Evolutionary conservation across 64 coral and sea anemone species (phyloP).

Genomic region (Pocillopora damicornis): DNA sequence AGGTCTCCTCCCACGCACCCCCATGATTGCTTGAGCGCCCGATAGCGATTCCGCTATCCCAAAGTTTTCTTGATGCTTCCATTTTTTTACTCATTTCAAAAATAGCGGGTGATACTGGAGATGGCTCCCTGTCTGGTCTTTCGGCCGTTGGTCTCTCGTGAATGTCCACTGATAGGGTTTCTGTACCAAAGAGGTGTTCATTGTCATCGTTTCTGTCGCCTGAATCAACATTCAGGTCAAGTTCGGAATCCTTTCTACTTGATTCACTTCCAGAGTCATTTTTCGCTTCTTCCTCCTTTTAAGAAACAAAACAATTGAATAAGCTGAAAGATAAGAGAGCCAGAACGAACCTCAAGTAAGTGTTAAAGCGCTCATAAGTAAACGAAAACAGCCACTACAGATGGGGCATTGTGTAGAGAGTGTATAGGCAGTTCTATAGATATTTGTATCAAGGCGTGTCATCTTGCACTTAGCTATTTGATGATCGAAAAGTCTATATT

Average conservation of each 20-base stretch:
- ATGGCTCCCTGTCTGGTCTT: conserved; percentile 63
- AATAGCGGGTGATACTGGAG: conserved; percentile 80
- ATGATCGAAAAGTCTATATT: no score
- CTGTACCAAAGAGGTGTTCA: conserved; percentile 56
- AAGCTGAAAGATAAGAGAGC: background rate
- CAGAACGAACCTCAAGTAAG: background rate
- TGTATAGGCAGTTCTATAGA: no score
- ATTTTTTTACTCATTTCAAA: conserved; percentile 78
- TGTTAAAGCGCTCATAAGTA: no score
- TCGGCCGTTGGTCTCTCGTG: conserved; percentile 50
- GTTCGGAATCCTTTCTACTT: conserved; percentile 72
- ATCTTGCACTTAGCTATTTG: no score
- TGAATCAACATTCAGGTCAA: conserved; percentile 53
- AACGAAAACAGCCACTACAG: no score
- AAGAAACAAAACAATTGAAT: background rate
- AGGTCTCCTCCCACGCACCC: conserved; percentile 32
- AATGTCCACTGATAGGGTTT: conserved; percentile 60
- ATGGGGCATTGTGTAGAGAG: no score
- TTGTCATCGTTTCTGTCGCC: conserved; percentile 51
- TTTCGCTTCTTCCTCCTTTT: conserved; percentile 49
- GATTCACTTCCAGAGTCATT: conserved; percentile 39
- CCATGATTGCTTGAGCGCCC: conserved; percentile 13
- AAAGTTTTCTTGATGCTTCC: conserved; percentile 76
- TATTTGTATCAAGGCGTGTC: no score
- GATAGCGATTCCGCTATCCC: conserved; percentile 40